Percentiles rank a stretch among this genome's conserved stretches.
Evolutionary conservation across 1,140 invertebrate genomes (phyloP).

Genomic region (Radopholus similis): DNA sequence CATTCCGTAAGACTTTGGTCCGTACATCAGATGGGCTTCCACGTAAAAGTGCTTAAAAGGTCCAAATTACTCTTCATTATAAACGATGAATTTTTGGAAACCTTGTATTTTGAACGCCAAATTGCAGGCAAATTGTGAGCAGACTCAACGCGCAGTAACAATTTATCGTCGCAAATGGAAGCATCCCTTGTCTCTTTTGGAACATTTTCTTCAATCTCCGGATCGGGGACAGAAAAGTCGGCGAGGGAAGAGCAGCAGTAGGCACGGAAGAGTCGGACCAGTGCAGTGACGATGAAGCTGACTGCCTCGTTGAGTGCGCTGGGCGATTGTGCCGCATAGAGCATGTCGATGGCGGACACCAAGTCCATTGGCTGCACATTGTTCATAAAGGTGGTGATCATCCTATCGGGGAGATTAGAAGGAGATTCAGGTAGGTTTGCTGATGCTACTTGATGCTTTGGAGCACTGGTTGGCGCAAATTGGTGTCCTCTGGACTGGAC

Average conservation of each 20-base stretch:
- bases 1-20: conserved; percentile 29
- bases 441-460: conserved; percentile 5
- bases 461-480: conserved; percentile 10
- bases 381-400: conserved; percentile 31
- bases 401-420: neutral
- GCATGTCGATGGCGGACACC: conserved; percentile 19
- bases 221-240: conserved; percentile 24
- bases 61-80: neutral
- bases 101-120: conserved; percentile 22
- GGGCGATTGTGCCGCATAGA: neutral
- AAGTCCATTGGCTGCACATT: conserved; percentile 24
- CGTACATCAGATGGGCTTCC: conserved; percentile 36
- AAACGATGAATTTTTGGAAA: neutral
- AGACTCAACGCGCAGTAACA: conserved; percentile 27
- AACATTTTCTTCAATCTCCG: neutral
- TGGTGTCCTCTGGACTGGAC: conserved; percentile 12
- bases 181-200: conserved; percentile 17
- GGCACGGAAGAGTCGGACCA: conserved; percentile 18
- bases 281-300: conserved; percentile 18
- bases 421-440: neutral
- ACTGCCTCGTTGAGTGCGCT: conserved; percentile 9
- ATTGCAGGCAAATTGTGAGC: conserved; percentile 24
- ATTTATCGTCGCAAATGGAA: conserved; percentile 16
- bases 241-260: conserved; percentile 30
- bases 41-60: conserved; percentile 13